phyloP scores from a whole-genome alignment of 2,113 vertebrate species.

The Pollimyrus isidori region DNA sequence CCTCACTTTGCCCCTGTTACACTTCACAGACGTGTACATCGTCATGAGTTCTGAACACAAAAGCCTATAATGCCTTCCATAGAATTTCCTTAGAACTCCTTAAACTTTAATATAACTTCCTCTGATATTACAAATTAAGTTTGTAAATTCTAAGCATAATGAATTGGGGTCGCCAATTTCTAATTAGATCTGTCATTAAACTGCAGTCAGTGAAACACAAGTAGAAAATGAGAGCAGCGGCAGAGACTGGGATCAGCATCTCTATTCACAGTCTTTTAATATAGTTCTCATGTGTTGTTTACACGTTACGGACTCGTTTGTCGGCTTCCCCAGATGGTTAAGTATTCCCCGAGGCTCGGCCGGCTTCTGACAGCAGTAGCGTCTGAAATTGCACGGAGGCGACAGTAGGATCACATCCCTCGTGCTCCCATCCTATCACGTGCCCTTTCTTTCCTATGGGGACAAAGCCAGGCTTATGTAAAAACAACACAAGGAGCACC shows the following conservation, averaged over 20 bases:
- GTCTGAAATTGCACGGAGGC: background rate
- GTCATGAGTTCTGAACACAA: background rate
- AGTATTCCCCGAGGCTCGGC: background rate
- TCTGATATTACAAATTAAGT: background rate
- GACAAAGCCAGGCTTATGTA: background rate
- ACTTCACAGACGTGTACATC: background rate
- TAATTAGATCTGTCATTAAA: background rate
- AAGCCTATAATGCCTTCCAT: background rate
- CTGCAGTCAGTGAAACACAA: background rate
- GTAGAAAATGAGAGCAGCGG: background rate
- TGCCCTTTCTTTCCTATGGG: background rate
- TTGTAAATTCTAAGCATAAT: background rate
- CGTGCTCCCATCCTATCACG: background rate
- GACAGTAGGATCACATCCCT: background rate
- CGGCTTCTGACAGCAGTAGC: background rate
- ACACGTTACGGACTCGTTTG: background rate
- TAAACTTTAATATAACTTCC: background rate
- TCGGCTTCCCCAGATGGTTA: background rate
- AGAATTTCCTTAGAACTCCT: background rate
- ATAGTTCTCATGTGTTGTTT: slow-evolving; percentile 7
- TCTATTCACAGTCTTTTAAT: slow-evolving; percentile 12
- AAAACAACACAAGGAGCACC: background rate
- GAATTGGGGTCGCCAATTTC: background rate
- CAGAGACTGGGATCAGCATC: background rate
- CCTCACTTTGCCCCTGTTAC: background rate